Evolutionary conservation across 1,140 invertebrate genomes (phyloP).

Genomic region (Apis cerana): DNA sequence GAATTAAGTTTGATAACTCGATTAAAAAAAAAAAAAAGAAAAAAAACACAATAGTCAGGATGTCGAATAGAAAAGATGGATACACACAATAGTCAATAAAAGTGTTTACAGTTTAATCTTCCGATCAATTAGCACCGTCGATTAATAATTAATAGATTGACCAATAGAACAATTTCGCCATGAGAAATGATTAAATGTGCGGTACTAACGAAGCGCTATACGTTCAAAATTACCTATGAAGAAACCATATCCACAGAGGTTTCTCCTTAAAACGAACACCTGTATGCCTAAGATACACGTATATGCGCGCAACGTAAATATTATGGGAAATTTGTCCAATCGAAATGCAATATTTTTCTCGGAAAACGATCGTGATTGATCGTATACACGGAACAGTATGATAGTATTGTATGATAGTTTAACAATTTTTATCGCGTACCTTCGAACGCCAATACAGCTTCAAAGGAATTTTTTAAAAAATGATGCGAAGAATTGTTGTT

Average conservation of each 20-base stretch:
- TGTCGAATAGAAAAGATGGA: not conserved
- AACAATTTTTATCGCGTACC: not conserved
- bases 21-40: not conserved
- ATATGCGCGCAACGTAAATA: not conserved
- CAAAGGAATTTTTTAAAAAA: not conserved
- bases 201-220: constrained; percentile 15
- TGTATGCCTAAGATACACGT: not conserved
- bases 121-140: not conserved
- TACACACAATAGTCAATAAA: not conserved
- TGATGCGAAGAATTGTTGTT: not conserved
- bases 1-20: not conserved
- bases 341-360: not conserved
- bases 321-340: not conserved
- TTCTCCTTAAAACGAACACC: not conserved
- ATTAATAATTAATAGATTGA: constrained; percentile 10
- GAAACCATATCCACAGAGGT: not conserved
- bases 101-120: not conserved
- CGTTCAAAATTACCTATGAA: constrained; percentile 7
- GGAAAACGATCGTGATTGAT: not conserved
- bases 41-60: too few species aligned
- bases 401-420: constrained; percentile 1
- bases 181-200: constrained; percentile 3
- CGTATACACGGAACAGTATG: not conserved
- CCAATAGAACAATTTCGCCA: constrained; percentile 1
- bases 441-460: constrained; percentile 2